Evolutionary conservation across 1,140 invertebrate genomes (phyloP), one percentile per base, ranked within the genome.

Genomic region (Arctopsyche grandis): DNA sequence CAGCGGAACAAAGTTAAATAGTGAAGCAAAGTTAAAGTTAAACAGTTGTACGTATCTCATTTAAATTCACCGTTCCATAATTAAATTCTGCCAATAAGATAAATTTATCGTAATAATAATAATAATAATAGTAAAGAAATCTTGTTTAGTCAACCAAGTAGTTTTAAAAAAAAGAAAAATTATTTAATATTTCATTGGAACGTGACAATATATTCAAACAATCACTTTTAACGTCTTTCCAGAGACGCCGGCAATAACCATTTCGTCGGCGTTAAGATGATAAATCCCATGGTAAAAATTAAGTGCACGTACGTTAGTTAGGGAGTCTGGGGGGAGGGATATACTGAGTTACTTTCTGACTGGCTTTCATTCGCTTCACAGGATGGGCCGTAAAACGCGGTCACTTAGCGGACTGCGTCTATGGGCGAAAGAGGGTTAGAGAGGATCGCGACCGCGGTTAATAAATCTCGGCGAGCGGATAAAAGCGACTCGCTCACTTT

Each of bases 381-480:
- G 7, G 66, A 4, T 26, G 5, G 46, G 43, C 43, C 5, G 14
- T 71, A 71, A 71, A 71, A 38, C 38, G 5, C 69, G 69, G 69
- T 71, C 69, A 71, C 69, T 71, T 71, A 71, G 69, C 38, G 38
- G 63, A 66, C 29, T 66, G 12, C 63, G 63, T 12, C 10, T 52
- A 52, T 52, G 24, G 60, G 60, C 60, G n/a, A 58, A 66, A 12
- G 60, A 12, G 12, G 60, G 60, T 16, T 19, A 66, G 10, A 71
- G 69, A 10, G 24, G 66, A 19, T 21, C 21, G 12, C 48, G 48
- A 52, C 66, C 21, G 66, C 38, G 19, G 24, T 38, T 46, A 44
- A 71, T 71, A 71, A 71, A 71, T 71, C 69, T 46, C 24, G 4
- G 43, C 4, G 24, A 16, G 19, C 38, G 29, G 69, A 71, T 44